phyloP scores from a whole-genome alignment of 2,888 invertebrate genomes.

The Caenorhabditis drosophilae region DNA sequence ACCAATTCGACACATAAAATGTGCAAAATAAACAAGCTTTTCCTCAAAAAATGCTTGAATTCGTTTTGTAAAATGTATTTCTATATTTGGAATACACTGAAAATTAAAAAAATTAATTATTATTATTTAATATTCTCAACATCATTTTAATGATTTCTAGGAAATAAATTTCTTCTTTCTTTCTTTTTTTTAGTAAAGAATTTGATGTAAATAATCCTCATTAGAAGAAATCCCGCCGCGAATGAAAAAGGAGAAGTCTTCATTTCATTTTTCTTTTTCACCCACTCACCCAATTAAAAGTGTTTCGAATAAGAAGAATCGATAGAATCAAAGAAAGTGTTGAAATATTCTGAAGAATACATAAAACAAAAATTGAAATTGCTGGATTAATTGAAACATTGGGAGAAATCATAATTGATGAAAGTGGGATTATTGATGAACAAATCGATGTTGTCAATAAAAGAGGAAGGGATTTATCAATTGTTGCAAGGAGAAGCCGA shows the following conservation, averaged over 20 bases:
- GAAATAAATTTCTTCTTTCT: no score
- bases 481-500: conserved; percentile 25
- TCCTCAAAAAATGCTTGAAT: conserved; percentile 36
- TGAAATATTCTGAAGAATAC: conserved; percentile 25
- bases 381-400: conserved; percentile 16
- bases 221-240: no score
- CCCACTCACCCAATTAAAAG: conserved; percentile 35
- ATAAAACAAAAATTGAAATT: conserved; percentile 11
- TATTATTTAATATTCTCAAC: background rate
- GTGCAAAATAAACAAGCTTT: conserved; percentile 33
- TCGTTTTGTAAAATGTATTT: conserved; percentile 10
- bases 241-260: no score
- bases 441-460: conserved; percentile 20
- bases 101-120: background rate
- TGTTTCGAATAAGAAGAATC: conserved; percentile 20
- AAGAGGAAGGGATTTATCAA: conserved; percentile 35
- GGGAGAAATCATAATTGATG: conserved; percentile 19
- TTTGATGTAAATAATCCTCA: no score
- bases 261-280: no score
- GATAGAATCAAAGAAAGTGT: conserved; percentile 20
- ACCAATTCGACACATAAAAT: conserved; percentile 33
- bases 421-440: conserved; percentile 22
- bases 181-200: no score
- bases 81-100: conserved; percentile 25
- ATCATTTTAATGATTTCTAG: no score